Evolutionary conservation across 2,113 vertebrate species (phyloP).

Genomic region (Psilopogon haemacephalus): DNA sequence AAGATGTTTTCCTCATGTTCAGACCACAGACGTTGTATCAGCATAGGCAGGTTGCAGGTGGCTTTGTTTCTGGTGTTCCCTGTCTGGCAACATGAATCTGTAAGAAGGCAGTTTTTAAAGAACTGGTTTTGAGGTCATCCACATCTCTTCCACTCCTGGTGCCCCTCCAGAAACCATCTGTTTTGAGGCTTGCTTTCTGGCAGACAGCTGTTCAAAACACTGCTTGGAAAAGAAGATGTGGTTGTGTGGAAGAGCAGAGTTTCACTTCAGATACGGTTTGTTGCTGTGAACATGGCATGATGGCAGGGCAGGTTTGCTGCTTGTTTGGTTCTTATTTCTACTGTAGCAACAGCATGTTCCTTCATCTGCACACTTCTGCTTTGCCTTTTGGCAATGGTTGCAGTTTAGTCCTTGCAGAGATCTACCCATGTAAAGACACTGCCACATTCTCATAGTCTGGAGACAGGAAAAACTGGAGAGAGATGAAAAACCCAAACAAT

Average conservation of each 20-base stretch:
- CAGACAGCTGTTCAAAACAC: not conserved
- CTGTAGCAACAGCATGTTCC: not conserved
- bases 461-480: not conserved
- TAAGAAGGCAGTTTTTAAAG: not conserved
- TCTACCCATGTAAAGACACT: not conserved
- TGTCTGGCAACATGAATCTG: not conserved
- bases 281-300: not conserved
- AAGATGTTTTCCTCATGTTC: not conserved
- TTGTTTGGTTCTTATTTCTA: not conserved
- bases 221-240: slow-evolving; percentile 31
- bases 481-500: not conserved
- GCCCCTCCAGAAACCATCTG: not conserved
- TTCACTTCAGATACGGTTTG: not conserved
- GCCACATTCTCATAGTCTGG: not conserved
- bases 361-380: not conserved
- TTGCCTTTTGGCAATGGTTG: not conserved
- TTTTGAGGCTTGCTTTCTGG: not conserved
- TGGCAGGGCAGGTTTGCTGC: not conserved
- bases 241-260: not conserved
- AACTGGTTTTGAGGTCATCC: not conserved
- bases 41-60: not conserved
- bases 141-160: slow-evolving; percentile 20
- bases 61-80: not conserved
- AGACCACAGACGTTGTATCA: not conserved
- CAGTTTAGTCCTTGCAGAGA: not conserved